phyloP scores from a whole-genome alignment of 2,797 vertebrate species.

The Eleutherodactylus coqui region DNA sequence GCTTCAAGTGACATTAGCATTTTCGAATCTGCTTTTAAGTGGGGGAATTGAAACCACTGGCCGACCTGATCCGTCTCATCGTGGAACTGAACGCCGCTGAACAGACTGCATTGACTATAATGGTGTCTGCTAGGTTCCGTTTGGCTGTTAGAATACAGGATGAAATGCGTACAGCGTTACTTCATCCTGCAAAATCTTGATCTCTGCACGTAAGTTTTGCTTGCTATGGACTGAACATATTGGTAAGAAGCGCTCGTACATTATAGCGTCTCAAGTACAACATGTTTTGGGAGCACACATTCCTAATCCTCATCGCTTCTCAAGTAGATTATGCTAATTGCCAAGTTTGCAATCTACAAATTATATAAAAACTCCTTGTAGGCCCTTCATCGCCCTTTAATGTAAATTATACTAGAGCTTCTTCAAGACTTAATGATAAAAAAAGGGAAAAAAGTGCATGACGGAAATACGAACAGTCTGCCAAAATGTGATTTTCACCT shows the following conservation, averaged over 20 bases:
- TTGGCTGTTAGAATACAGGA: too few species aligned
- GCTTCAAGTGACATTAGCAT: too few species aligned
- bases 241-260: neutral
- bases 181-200: too few species aligned
- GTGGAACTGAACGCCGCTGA: too few species aligned
- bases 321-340: slow-evolving; percentile 28
- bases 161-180: too few species aligned
- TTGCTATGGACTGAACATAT: neutral
- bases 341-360: neutral
- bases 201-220: too few species aligned
- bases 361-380: slow-evolving; percentile 40
- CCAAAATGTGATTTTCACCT: neutral
- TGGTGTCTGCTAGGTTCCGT: too few species aligned
- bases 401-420: slow-evolving; percentile 13
- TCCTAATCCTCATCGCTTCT: neutral
- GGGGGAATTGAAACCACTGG: too few species aligned
- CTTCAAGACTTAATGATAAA: neutral
- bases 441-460: neutral
- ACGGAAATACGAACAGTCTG: neutral
- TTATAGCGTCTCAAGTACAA: neutral
- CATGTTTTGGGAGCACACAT: neutral
- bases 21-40: too few species aligned
- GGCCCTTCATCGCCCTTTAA: slow-evolving; percentile 15
- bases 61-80: too few species aligned
- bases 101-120: too few species aligned